These are phyloP conservation scores for Nycticebus coucang DNA, from an alignment of 2,113 vertebrate genomes.

Conservation along the genomic window DNA sequence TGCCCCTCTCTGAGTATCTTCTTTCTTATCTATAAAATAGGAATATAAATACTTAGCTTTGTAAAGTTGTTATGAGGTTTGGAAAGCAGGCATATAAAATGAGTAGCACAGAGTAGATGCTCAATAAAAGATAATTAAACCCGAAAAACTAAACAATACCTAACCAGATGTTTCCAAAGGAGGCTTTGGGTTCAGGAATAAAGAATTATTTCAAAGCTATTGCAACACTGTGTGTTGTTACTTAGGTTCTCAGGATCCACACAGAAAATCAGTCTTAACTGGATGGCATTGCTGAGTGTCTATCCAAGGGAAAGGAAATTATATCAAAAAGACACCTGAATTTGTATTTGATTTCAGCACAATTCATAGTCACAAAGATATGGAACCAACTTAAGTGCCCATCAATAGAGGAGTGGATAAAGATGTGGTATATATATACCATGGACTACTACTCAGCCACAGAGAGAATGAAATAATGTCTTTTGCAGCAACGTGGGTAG, in stretches of 20 bases:
- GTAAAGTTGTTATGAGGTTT: not conserved
- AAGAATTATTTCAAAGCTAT: constrained; percentile 41
- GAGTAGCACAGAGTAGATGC: not conserved
- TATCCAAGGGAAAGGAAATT: too few species aligned
- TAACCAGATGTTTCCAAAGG: constrained; percentile 35
- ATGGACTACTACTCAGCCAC: too few species aligned
- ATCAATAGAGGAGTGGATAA: too few species aligned
- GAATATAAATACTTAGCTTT: not conserved
- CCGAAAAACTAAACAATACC: not conserved
- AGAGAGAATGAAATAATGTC: too few species aligned
- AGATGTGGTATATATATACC: too few species aligned
- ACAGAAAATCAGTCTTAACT: constrained; percentile 58
- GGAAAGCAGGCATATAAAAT: not conserved
- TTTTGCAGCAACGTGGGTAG: too few species aligned
- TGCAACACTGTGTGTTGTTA: not conserved
- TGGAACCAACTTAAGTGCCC: too few species aligned
- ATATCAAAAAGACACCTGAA: too few species aligned
- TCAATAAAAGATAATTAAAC: not conserved
- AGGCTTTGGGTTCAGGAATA: constrained; percentile 56
- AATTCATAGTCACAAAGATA: too few species aligned
- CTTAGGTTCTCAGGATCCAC: constrained; percentile 32
- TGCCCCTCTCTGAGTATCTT: not conserved
- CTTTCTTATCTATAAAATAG: not conserved
- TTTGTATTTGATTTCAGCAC: too few species aligned
- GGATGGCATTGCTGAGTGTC: too few species aligned